Evolutionary conservation across 2,797 vertebrate genomes (phyloP), one percentile per base, ranked within the genome.

Genomic region (Pagetopsis macropterus): DNA sequence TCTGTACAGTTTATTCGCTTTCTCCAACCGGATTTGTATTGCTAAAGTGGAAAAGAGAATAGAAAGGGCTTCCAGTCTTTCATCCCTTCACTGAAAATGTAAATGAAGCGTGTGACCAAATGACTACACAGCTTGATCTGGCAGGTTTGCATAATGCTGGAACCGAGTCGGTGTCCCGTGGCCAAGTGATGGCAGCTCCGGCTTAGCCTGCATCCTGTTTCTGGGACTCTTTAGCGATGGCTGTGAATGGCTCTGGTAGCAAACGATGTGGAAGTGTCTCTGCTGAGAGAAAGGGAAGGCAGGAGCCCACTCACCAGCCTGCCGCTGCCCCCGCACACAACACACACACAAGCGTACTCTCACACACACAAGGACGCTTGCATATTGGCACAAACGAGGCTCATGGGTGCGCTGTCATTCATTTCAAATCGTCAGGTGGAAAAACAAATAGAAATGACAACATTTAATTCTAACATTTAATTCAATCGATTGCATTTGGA

Each of bases 271-370:
- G 85, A 90, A 87, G 77, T 64, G 79, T 81, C 79, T 85, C 79
- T 51, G 84, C 46, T 31, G 64, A 74, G 74, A 78, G 85, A 84
- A 72, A 50, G 74, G 83, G 82, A 76, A 76, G 74, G 88, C 81
- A 75, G 73, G 72, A 75, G 72, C 93, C 93, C 91, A 94, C 93
- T 89, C 89, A 89, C 88, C 92, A 91, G 87, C 91, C 91, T 93
- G 89, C 88, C 63, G 70, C 87, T 48, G 68, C 91, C 85, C 84
- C 83, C 85, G 19, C 88, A 72, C 77, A 73, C 78, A 75, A 70
- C 68, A 13, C 65, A 19, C 61, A 43, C 41, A 33, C 50, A 8
- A 1, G 2, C 57, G 62, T 70, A 54, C 65, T 5, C 5, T 4
- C 5, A 17, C 58, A 3, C 11, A 40, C 16, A 21, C 31, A 23